These are phyloP conservation scores for Cheilosia vernalis DNA, from an alignment of 2,888 invertebrate genomes.

Conservation along the genomic window DNA sequence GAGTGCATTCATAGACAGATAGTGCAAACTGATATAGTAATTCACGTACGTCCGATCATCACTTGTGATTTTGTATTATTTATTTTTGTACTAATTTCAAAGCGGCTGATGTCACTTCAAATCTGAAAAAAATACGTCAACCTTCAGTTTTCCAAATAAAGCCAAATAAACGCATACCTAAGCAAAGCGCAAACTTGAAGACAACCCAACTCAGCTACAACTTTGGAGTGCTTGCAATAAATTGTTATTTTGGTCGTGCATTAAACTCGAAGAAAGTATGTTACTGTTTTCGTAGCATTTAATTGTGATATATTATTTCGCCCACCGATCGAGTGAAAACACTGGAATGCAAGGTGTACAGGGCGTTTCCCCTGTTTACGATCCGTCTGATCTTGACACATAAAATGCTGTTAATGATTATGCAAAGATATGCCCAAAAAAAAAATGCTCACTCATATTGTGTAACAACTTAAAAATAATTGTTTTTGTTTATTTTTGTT, in stretches of 20 bases:
- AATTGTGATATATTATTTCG: slow-evolving; percentile 5
- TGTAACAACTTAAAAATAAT: neutral
- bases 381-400: slow-evolving; percentile 9
- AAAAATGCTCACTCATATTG: neutral
- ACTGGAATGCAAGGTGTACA: slow-evolving; percentile 1
- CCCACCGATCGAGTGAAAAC: slow-evolving; percentile 8
- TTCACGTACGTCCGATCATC: slow-evolving; percentile 38
- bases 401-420: neutral
- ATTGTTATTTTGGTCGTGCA: slow-evolving; percentile 30
- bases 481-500: slow-evolving; percentile 21
- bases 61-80: slow-evolving; percentile 12
- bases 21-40: neutral
- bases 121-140: neutral
- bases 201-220: neutral
- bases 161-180: neutral
- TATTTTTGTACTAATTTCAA: slow-evolving; percentile 32
- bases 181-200: neutral
- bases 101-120: slow-evolving; percentile 42
- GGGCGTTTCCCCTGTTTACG: slow-evolving; percentile 26
- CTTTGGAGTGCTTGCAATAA: neutral
- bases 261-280: slow-evolving; percentile 27
- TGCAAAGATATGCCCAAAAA: neutral
- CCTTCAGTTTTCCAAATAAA: slow-evolving; percentile 18
- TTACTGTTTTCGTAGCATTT: neutral
- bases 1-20: slow-evolving; percentile 11